Percentiles rank a stretch among this genome's conserved stretches.
Evolutionary conservation across 2,797 vertebrate species (phyloP).

Genomic region (Muraenolepis orangiensis): DNA sequence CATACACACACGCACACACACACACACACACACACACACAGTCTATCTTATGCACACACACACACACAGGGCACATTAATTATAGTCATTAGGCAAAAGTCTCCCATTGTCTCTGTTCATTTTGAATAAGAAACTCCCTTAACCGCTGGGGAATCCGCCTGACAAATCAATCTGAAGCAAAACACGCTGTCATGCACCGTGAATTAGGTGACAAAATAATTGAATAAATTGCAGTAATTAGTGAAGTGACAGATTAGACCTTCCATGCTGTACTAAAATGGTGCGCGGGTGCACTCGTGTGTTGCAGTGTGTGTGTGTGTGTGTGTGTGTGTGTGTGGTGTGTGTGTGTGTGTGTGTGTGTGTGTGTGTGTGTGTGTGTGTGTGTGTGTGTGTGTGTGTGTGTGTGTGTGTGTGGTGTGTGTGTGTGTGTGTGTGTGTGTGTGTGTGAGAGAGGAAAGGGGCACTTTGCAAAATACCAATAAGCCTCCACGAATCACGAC

Average conservation of each 20-base stretch:
- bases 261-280: background rate
- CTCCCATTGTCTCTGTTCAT: background rate
- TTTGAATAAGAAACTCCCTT: background rate
- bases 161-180: background rate
- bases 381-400: background rate
- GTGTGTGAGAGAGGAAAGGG: background rate
- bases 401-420: background rate
- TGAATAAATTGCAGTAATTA: background rate
- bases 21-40: background rate
- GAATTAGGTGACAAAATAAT: background rate
- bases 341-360: background rate
- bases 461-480: background rate
- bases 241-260: background rate
- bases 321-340: background rate
- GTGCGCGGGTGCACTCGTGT: background rate
- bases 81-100: background rate
- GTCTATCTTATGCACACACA: background rate
- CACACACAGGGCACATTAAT: background rate
- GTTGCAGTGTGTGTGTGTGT: background rate
- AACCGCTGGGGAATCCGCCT: background rate
- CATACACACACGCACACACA: background rate
- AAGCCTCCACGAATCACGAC: background rate
- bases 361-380: background rate
- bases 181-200: background rate
- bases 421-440: conserved; percentile 1